Percentiles rank a stretch among this genome's conserved stretches.
These are phyloP conservation scores for Scaptomyza graminum DNA, from an alignment of 1,140 invertebrate species.

Conservation along the genomic window DNA sequence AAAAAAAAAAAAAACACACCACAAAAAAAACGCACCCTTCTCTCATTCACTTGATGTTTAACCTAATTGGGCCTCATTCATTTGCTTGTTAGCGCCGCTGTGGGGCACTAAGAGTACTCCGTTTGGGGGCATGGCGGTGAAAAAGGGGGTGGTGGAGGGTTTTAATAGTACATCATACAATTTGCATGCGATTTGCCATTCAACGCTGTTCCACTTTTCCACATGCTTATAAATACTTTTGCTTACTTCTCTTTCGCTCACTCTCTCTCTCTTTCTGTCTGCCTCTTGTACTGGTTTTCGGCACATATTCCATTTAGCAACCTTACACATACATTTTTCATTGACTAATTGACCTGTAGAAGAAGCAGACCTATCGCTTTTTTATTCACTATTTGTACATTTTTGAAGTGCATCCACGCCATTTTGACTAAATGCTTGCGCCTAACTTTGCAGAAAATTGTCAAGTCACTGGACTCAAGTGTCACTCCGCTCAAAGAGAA, in stretches of 20 bases:
- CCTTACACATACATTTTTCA: slow-evolving; percentile 39
- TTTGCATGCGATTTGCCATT: slow-evolving; percentile 53
- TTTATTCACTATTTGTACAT: slow-evolving; percentile 26
- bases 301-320: slow-evolving; percentile 37
- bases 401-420: slow-evolving; percentile 20
- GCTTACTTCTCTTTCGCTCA: slow-evolving; percentile 7
- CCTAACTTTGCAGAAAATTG: slow-evolving; percentile 73
- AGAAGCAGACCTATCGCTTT: not conserved
- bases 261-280: not conserved
- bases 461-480: slow-evolving; percentile 78
- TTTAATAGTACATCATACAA: slow-evolving; percentile 21
- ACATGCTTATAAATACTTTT: slow-evolving; percentile 39
- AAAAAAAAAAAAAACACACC: not conserved
- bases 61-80: slow-evolving; percentile 73
- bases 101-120: slow-evolving; percentile 1
- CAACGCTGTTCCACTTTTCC: slow-evolving; percentile 42
- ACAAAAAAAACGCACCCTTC: not conserved
- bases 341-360: slow-evolving; percentile 55
- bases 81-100: slow-evolving; percentile 53
- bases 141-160: not conserved
- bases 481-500: slow-evolving; percentile 66
- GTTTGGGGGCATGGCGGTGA: not conserved
- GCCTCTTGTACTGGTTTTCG: slow-evolving; percentile 15
- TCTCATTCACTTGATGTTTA: slow-evolving; percentile 66
- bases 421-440: slow-evolving; percentile 31